Conservation (phyloP, 2,888 invertebrate genomes). For the Drosophila infuscata region DNA sequence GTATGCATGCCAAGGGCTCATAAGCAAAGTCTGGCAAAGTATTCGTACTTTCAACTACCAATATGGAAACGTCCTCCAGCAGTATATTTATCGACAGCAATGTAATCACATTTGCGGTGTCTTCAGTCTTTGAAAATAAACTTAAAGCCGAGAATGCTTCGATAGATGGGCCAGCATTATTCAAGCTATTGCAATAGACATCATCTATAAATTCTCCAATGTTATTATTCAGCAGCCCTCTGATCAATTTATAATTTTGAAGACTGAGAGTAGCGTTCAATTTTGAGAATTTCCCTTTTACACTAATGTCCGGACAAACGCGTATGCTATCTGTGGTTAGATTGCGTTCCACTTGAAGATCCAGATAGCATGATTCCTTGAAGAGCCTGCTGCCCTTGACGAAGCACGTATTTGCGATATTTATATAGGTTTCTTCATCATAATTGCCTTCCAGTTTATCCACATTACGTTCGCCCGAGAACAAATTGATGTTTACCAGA, state of each 20-base stretch:
- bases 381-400: slow-evolving; percentile 89
- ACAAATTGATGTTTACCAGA: slow-evolving; percentile 89
- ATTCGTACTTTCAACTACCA: slow-evolving; percentile 69
- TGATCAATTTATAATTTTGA: slow-evolving; percentile 93
- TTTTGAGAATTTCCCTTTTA: slow-evolving; percentile 94
- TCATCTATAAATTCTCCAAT: slow-evolving; percentile 94
- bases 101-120: slow-evolving; percentile 88
- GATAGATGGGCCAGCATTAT: slow-evolving; percentile 79
- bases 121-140: slow-evolving; percentile 59
- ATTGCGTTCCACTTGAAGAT: slow-evolving; percentile 93
- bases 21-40: slow-evolving; percentile 40
- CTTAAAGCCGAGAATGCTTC: slow-evolving; percentile 78
- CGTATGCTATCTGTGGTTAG: slow-evolving; percentile 87
- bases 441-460: slow-evolving; percentile 46
- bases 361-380: slow-evolving; percentile 92
- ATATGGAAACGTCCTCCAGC: slow-evolving; percentile 93
- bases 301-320: slow-evolving; percentile 91
- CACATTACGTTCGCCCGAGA: slow-evolving; percentile 86
- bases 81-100: slow-evolving; percentile 92
- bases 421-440: slow-evolving; percentile 63
- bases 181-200: slow-evolving; percentile 84
- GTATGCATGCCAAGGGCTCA: slow-evolving; percentile 91
- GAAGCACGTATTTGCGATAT: slow-evolving; percentile 83
- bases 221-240: slow-evolving; percentile 95
- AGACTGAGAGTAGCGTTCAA: slow-evolving; percentile 93